phyloP scores from a whole-genome alignment of 2,888 invertebrate species.

The Aspidapion aeneum region DNA sequence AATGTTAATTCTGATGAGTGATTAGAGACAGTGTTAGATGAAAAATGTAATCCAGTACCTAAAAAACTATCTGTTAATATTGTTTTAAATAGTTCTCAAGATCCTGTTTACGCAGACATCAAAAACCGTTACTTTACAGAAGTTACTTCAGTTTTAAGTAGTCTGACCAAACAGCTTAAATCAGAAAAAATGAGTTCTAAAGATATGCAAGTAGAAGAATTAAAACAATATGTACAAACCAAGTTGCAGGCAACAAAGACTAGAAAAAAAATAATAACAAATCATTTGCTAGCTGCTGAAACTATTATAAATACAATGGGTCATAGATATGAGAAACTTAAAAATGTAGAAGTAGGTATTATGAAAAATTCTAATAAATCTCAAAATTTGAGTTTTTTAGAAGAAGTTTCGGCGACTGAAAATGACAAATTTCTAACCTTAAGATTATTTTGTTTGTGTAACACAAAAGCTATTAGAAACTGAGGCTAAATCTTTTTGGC shows the following conservation, averaged over 20 bases:
- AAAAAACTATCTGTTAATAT: constrained; percentile 49
- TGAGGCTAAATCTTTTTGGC: constrained; percentile 69
- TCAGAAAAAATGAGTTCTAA: constrained; percentile 68
- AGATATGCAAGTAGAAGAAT: constrained; percentile 79
- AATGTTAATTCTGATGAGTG: constrained; percentile 26
- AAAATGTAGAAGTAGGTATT: constrained; percentile 70
- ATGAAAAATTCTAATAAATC: constrained; percentile 70
- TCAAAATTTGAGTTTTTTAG: constrained; percentile 67
- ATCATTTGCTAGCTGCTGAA: constrained; percentile 91
- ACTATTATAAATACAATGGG: constrained; percentile 78
- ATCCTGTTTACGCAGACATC: constrained; percentile 78
- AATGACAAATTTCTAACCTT: constrained; percentile 64
- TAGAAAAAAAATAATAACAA: constrained; percentile 80
- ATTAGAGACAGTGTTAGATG: constrained; percentile 28
- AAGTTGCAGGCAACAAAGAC: constrained; percentile 78
- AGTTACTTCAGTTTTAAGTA: constrained; percentile 80
- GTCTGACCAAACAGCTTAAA: constrained; percentile 81
- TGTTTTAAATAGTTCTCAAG: constrained; percentile 63
- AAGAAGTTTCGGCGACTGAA: constrained; percentile 74
- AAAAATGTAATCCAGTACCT: constrained; percentile 39
- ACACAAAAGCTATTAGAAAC: constrained; percentile 73
- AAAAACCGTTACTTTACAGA: constrained; percentile 90
- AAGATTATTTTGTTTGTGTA: constrained; percentile 75
- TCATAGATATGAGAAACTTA: constrained; percentile 68
- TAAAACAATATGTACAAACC: constrained; percentile 88